Percentiles rank a stretch among this genome's conserved stretches.
These are phyloP conservation scores for Mercenaria mercenaria DNA, from an alignment of 1,140 invertebrate genomes.

Conservation along the genomic window DNA sequence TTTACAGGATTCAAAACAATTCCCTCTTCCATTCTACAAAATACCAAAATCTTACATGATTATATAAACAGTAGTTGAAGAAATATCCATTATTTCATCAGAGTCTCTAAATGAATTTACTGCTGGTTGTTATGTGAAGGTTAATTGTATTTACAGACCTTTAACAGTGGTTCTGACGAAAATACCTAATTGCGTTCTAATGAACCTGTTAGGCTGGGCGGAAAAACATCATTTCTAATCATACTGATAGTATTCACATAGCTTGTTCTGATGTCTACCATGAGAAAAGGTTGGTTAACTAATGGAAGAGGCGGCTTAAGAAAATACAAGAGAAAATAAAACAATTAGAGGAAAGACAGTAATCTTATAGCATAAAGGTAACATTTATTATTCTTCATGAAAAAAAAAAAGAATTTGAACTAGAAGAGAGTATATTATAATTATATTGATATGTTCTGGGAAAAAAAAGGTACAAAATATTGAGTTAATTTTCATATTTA, in stretches of 20 bases:
- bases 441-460: no score
- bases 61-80: no score
- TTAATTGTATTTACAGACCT: slow-evolving; percentile 3
- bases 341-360: no score
- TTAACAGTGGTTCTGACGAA: background rate
- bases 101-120: background rate
- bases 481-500: no score
- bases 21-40: no score
- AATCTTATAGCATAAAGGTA: no score
- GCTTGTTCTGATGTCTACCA: background rate
- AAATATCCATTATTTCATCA: slow-evolving; percentile 8
- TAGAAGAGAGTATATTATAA: no score
- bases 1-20: no score
- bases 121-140: slow-evolving; percentile 7
- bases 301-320: background rate
- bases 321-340: background rate
- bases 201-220: background rate
- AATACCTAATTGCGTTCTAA: slow-evolving; percentile 1
- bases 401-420: no score
- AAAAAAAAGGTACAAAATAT: no score
- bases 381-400: no score
- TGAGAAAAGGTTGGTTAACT: background rate
- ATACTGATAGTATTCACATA: background rate
- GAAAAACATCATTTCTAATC: background rate
- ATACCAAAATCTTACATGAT: no score